Percentiles rank a stretch among this genome's conserved stretches.
Conservation (phyloP, 2,113 vertebrate genomes). For the Anarrhichthys ocellatus region DNA sequence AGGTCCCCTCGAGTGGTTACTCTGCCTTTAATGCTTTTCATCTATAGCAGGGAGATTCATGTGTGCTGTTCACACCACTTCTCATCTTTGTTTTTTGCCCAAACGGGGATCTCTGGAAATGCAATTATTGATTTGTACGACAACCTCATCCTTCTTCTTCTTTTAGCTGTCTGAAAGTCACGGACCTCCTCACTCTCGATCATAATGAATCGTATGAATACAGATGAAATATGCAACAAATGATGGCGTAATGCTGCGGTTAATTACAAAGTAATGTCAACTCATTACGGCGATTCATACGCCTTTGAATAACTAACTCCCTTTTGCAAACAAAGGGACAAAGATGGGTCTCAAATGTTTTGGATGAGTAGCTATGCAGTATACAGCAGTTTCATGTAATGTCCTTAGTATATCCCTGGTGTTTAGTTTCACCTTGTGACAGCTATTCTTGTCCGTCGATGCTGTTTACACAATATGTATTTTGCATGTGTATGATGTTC, state of each 20-base stretch:
- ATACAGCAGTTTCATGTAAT: background rate
- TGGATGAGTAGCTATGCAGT: background rate
- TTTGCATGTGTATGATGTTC: background rate
- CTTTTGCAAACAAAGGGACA: background rate
- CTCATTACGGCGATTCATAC: background rate
- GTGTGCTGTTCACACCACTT: slow-evolving; percentile 9
- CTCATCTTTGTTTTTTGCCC: slow-evolving; percentile 17
- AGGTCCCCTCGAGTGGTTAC: slow-evolving; percentile 35
- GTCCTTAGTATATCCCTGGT: slow-evolving; percentile 5
- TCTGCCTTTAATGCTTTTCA: slow-evolving; percentile 39
- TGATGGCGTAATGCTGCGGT: background rate
- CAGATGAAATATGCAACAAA: background rate
- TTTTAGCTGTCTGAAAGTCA: slow-evolving; percentile 14
- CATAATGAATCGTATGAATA: background rate
- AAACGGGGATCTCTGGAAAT: slow-evolving; percentile 28
- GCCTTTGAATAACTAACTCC: background rate
- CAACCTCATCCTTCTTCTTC: background rate
- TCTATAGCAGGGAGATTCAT: slow-evolving; percentile 26
- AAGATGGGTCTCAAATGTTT: background rate
- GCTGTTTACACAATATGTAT: background rate
- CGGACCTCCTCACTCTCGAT: background rate
- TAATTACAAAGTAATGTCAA: background rate
- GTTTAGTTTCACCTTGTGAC: background rate
- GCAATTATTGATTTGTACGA: slow-evolving; percentile 20
- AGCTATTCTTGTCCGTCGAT: background rate